phyloP scores from a whole-genome alignment of 2,797 vertebrate species.

The Eremophila alpestris region DNA sequence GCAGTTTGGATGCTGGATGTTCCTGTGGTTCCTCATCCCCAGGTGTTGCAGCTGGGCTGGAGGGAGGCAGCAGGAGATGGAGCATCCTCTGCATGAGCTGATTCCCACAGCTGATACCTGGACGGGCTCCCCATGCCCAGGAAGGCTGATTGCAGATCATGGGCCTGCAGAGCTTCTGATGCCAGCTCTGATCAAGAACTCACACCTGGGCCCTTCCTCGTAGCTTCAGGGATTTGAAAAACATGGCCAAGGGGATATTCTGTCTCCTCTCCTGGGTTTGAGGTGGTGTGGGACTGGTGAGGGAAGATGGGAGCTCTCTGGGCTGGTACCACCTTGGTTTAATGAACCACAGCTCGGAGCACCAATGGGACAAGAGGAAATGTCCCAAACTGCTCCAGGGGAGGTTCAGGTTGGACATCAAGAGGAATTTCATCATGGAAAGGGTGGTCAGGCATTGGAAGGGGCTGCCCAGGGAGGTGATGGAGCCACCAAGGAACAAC shows the following conservation, averaged over 20 bases:
- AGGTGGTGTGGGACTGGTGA: background rate
- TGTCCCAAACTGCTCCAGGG: background rate
- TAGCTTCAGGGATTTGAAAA: background rate
- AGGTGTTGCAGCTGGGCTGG: background rate
- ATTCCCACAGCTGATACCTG: background rate
- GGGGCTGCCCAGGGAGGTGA: background rate
- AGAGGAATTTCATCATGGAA: background rate
- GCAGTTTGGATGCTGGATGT: background rate
- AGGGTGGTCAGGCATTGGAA: background rate
- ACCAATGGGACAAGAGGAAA: background rate
- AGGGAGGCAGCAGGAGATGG: background rate
- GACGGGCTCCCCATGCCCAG: fast-evolving
- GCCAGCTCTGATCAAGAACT: background rate
- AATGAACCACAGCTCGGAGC: background rate
- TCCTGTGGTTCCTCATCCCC: background rate
- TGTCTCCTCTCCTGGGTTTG: background rate
- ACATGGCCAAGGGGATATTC: background rate
- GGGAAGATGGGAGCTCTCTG: background rate
- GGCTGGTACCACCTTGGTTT: background rate
- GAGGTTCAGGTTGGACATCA: background rate
- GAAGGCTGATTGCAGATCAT: background rate
- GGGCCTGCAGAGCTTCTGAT: background rate
- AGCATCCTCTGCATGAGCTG: background rate
- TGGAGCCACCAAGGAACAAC: background rate
- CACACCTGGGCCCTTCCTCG: background rate